phyloP scores from a whole-genome alignment of 2,113 vertebrate genomes.

The Galeopterus variegatus region DNA sequence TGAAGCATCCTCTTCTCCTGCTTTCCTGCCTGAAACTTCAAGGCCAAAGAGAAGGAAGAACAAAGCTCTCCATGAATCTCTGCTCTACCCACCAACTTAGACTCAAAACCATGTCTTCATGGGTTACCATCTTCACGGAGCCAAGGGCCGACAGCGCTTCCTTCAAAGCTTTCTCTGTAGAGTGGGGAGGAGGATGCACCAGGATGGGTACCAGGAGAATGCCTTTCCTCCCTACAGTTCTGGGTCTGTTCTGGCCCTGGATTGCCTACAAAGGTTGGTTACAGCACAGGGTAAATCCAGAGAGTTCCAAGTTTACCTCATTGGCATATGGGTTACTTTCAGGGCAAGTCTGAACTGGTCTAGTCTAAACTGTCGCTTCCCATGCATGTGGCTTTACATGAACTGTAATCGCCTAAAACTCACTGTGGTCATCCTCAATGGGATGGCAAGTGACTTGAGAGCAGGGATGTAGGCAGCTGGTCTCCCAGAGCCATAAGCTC shows the following conservation, averaged over 20 bases:
- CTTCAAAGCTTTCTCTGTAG: background rate
- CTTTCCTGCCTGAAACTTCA: background rate
- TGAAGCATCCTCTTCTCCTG: background rate
- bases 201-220: background rate
- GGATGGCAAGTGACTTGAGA: background rate
- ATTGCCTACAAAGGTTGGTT: background rate
- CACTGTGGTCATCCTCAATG: background rate
- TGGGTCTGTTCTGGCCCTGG: background rate
- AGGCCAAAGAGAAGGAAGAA: background rate
- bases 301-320: background rate
- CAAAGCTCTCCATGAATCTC: background rate
- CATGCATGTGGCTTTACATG: accelerated
- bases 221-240: background rate
- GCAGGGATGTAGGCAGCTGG: background rate
- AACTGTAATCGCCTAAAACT: background rate
- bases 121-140: accelerated
- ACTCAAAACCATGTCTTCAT: background rate
- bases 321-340: background rate
- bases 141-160: background rate
- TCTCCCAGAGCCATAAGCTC: background rate
- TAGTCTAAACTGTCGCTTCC: background rate
- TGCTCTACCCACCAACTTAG: background rate
- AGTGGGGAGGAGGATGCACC: background rate
- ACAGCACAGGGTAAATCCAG: background rate
- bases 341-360: background rate